These are phyloP conservation scores for Drosophila yooni DNA, from an alignment of 2,888 invertebrate species.

Conservation along the genomic window DNA sequence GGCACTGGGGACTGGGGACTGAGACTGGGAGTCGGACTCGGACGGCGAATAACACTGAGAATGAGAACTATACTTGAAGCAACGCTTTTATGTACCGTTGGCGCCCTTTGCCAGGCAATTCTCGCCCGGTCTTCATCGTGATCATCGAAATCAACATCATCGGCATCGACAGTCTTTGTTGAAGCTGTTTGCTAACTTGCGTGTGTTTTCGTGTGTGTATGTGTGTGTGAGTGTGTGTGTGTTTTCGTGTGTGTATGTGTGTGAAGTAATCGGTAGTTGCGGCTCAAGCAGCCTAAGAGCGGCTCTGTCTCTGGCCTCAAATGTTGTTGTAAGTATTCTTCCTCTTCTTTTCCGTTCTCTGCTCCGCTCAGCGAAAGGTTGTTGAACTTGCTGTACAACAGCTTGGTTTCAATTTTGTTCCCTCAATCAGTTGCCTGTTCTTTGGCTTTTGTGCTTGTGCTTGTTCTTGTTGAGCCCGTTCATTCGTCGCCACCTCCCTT, in stretches of 20 bases:
- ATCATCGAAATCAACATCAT: slow-evolving; percentile 62
- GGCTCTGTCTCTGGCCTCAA: slow-evolving; percentile 57
- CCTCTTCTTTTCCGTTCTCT: slow-evolving; percentile 23
- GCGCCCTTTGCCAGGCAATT: slow-evolving; percentile 74
- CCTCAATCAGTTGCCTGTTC: slow-evolving; percentile 74
- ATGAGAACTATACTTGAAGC: slow-evolving; percentile 52
- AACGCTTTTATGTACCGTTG: slow-evolving; percentile 63
- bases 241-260: slow-evolving; percentile 20
- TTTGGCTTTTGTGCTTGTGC: slow-evolving; percentile 65
- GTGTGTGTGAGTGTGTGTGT: slow-evolving; percentile 21
- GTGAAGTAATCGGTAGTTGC: slow-evolving; percentile 76
- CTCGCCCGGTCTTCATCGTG: slow-evolving; percentile 67
- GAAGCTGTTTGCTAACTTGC: slow-evolving; percentile 45
- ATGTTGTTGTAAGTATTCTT: slow-evolving; percentile 59
- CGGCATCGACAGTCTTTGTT: slow-evolving; percentile 40
- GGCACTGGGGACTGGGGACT: slow-evolving; percentile 1
- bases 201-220: slow-evolving; percentile 36
- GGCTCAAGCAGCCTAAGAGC: slow-evolving; percentile 51
- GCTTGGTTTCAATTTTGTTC: slow-evolving; percentile 67
- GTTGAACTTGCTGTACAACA: slow-evolving; percentile 67
- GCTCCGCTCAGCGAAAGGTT: slow-evolving; percentile 54
- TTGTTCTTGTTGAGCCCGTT: slow-evolving; percentile 42
- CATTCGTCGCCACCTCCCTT: slow-evolving; percentile 1
- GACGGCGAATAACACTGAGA: slow-evolving; percentile 25
- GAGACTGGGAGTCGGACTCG: not conserved